Evolutionary conservation across 2,888 invertebrate species (phyloP).

Genomic region (Drosophila macrospina): DNA sequence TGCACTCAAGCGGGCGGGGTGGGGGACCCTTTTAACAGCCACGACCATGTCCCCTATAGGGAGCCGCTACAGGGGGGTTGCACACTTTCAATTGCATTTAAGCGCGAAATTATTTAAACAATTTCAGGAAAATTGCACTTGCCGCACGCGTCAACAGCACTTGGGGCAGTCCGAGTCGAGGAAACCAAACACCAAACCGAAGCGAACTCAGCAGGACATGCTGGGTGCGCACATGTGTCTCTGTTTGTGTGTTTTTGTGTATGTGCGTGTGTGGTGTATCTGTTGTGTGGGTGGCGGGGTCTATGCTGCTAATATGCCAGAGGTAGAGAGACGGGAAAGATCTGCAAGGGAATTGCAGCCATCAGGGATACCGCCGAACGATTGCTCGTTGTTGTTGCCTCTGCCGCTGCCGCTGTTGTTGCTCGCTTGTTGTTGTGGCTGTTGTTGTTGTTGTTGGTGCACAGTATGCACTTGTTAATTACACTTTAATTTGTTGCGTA

Average conservation of each 20-base stretch:
- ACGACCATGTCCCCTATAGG: neutral
- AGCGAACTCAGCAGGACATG: slow-evolving; percentile 55
- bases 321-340: neutral
- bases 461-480: slow-evolving; percentile 81
- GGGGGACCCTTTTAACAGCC: slow-evolving; percentile 3
- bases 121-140: slow-evolving; percentile 79
- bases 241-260: no score
- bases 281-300: slow-evolving; percentile 24
- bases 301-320: slow-evolving; percentile 66
- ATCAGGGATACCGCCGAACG: slow-evolving; percentile 8
- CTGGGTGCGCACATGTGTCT: slow-evolving; percentile 17
- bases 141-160: slow-evolving; percentile 80
- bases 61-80: slow-evolving; percentile 2
- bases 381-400: slow-evolving; percentile 12
- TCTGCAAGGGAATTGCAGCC: slow-evolving; percentile 5
- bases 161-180: slow-evolving; percentile 66
- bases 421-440: slow-evolving; percentile 5
- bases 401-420: slow-evolving; percentile 13
- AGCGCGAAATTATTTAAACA: slow-evolving; percentile 81
- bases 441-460: slow-evolving; percentile 33
- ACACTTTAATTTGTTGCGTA: slow-evolving; percentile 82
- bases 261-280: slow-evolving; percentile 14
- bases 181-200: slow-evolving; percentile 56
- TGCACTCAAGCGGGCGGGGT: slow-evolving; percentile 47
- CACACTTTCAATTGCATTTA: slow-evolving; percentile 76